phyloP scores from a whole-genome alignment of 2,113 vertebrate genomes.

The Lepus americanus region DNA sequence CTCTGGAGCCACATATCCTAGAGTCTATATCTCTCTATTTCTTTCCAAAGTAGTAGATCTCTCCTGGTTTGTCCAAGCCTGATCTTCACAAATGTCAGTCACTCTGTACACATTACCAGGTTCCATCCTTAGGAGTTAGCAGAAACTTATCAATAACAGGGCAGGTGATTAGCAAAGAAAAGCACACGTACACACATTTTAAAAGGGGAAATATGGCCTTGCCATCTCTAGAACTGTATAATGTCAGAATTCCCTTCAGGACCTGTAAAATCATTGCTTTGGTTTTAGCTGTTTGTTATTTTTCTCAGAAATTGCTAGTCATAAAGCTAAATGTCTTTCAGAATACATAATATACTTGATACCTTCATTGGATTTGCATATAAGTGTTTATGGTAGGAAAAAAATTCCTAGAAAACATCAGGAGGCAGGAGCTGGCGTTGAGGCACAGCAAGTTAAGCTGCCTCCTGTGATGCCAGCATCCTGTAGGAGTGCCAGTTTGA shows the following conservation, averaged over 20 bases:
- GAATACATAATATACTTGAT: conserved; percentile 18
- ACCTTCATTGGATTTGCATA: conserved; percentile 18
- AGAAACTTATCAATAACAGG: background rate
- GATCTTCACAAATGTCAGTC: background rate
- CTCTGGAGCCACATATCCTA: background rate
- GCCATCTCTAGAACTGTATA: background rate
- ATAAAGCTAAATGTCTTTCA: conserved; percentile 70
- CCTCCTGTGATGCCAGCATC: no score
- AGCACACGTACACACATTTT: background rate
- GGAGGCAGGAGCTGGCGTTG: conserved; percentile 62
- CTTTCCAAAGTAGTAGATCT: background rate
- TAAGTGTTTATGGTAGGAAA: conserved; percentile 54
- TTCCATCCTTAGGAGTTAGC: background rate
- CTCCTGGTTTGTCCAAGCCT: background rate
- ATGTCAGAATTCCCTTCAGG: background rate
- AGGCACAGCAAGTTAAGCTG: no score
- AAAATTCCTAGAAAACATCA: conserved; percentile 64
- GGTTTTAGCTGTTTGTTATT: conserved; percentile 38
- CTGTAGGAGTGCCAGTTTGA: no score
- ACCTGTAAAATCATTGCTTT: conserved; percentile 36
- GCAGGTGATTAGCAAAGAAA: background rate
- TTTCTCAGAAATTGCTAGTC: conserved; percentile 59
- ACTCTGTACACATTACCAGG: background rate
- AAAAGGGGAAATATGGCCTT: background rate
- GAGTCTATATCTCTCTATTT: background rate